Conservation (phyloP, 1,140 invertebrate genomes). For the Drosophila kanapiae region DNA sequence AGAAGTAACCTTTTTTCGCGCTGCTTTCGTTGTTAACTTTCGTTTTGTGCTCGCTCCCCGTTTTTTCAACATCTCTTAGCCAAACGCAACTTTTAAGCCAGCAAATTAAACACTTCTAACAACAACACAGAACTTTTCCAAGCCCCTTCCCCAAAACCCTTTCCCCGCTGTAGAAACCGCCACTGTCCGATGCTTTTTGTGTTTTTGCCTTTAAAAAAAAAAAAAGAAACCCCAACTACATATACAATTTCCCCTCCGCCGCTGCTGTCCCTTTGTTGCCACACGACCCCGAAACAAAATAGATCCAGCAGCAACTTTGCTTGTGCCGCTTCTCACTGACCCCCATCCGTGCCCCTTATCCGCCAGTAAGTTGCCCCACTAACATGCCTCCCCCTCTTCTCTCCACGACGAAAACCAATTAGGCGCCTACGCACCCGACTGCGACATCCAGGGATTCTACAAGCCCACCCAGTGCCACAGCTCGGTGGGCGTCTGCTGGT, state of each 20-base stretch:
- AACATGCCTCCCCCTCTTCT: constrained; percentile 66
- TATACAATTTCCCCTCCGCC: constrained; percentile 46
- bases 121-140: constrained; percentile 72
- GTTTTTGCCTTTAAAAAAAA: constrained; percentile 52
- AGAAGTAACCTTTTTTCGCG: constrained; percentile 64
- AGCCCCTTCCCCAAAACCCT: not conserved
- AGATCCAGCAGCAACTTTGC: constrained; percentile 63
- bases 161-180: constrained; percentile 28
- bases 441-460: constrained; percentile 95
- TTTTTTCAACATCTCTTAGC: constrained; percentile 53
- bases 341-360: constrained; percentile 8
- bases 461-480: constrained; percentile 94
- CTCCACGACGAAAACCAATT: constrained; percentile 76
- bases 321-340: constrained; percentile 68
- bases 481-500: constrained; percentile 95
- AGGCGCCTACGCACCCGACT: constrained; percentile 93
- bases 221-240: constrained; percentile 28
- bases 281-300: constrained; percentile 64
- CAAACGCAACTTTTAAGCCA: constrained; percentile 80
- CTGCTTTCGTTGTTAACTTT: constrained; percentile 54
- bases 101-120: constrained; percentile 79
- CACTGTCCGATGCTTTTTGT: constrained; percentile 54
- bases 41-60: constrained; percentile 33
- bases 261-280: constrained; percentile 21
- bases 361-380: constrained; percentile 48